Evolutionary conservation across 2,797 vertebrate genomes (phyloP).

Genomic region (Poeciliopsis gracilis): DNA sequence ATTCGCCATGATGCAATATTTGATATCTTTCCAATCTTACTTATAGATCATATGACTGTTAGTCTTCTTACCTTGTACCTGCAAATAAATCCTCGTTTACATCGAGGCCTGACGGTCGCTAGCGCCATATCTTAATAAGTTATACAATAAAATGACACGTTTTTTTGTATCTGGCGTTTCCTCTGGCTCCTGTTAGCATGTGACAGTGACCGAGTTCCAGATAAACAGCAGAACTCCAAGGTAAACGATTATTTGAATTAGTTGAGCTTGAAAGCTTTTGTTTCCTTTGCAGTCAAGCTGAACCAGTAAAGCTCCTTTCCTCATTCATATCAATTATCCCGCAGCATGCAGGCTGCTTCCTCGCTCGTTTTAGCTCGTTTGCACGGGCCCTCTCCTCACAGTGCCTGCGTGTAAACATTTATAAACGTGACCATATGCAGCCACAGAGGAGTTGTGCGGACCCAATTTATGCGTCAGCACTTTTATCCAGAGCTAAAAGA

Average conservation of each 20-base stretch:
- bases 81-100: no score
- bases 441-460: slow-evolving; percentile 8
- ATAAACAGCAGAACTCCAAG: slow-evolving; percentile 47
- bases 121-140: no score
- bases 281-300: slow-evolving; percentile 64
- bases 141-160: background rate
- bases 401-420: slow-evolving; percentile 57
- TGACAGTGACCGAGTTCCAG: slow-evolving; percentile 33
- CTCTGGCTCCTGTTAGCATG: slow-evolving; percentile 19
- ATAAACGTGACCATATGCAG: slow-evolving; percentile 68
- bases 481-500: slow-evolving; percentile 29
- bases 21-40: no score
- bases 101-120: no score
- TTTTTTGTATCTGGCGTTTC: slow-evolving; percentile 23
- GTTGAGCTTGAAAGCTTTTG: slow-evolving; percentile 41
- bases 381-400: slow-evolving; percentile 41
- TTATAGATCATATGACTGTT: no score
- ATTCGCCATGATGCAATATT: no score
- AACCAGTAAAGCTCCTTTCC: slow-evolving; percentile 34
- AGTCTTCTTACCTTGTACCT: no score
- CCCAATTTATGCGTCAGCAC: slow-evolving; percentile 23
- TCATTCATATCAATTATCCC: slow-evolving; percentile 65
- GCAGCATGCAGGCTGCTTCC: slow-evolving; percentile 34
- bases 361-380: slow-evolving; percentile 55
- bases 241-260: slow-evolving; percentile 48